Conservation (phyloP, 2,797 vertebrate species). For the Forpus xanthops region DNA sequence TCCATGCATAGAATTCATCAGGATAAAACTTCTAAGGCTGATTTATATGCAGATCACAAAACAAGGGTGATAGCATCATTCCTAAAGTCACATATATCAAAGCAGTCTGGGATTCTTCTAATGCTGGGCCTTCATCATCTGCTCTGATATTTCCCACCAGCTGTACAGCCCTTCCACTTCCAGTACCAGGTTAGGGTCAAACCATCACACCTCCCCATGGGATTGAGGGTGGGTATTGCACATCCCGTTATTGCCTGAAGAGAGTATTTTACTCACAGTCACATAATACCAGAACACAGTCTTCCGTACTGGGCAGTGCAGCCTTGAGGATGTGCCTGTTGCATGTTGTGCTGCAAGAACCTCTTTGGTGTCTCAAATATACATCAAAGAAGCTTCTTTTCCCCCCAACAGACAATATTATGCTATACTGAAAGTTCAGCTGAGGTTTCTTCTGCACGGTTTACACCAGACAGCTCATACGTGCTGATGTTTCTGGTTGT, state of each 20-base stretch:
- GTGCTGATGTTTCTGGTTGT: neutral
- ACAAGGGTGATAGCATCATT: neutral
- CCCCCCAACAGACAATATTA: neutral
- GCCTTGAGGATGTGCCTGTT: neutral
- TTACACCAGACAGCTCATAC: neutral
- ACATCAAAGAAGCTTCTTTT: neutral
- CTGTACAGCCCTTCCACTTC: neutral
- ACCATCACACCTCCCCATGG: rapidly evolving
- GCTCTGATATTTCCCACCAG: neutral
- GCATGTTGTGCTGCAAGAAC: neutral
- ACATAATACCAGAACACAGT: neutral
- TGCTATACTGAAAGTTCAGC: neutral
- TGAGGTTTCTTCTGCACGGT: neutral
- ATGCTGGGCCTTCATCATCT: neutral
- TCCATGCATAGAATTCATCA: neutral
- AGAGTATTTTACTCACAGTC: neutral
- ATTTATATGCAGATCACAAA: neutral
- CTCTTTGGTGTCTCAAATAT: neutral
- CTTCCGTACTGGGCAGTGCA: neutral
- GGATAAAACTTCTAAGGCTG: neutral
- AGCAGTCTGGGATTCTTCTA: neutral
- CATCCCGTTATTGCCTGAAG: neutral
- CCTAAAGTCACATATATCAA: neutral
- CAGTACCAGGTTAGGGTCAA: neutral
- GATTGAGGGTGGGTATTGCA: neutral